Base-by-base conservation (phyloP, 1,140 invertebrate genomes). In the Diabrotica undecimpunctata region DNA sequence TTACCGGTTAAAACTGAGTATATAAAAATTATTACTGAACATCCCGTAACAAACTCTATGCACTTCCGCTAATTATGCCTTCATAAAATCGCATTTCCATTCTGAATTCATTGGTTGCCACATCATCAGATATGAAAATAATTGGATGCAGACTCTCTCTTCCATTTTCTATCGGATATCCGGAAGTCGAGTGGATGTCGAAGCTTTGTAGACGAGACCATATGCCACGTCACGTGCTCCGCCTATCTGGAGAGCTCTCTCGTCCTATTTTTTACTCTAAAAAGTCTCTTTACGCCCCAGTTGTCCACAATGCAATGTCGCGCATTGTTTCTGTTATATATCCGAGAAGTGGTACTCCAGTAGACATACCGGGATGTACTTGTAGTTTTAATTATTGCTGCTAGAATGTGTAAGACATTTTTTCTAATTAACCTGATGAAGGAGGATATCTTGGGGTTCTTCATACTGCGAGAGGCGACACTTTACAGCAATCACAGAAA, bases 71-170 rank as follows among this genome's bases (percentile, higher is more conserved):
- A 25, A 25, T 25, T 25, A 25, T 25, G 25, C 25, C 25, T 25
- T 25, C 25, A 25, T 25, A 25, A 25, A 25, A 25, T 25, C 25
- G 25, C 25, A 25, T 25, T 25, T 6, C n/a, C 8, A 46, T 46
- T 46, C n/a, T 6, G 41, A 46, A 46, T 46, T 46, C 41, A 46
- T 46, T 46, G 41, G 41, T 46, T 46, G 41, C 8, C 5, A 46
- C 41, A 46, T 46, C 37, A 57, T 57, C 37, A 38, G 9, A 57
- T 57, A 10, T 25, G 37, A 57, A 57, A 57, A 57, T 57, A 61
- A 61, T 52, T 61, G 59, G 59, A 46, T 61, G 41, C 59, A 52
- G 54, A 9, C 11, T 61, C 59, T 37, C 13, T 38, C 10, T 25
- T 25, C 25, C 25, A 25, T 25, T 25, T 25, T 25, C 25, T n/a